Base-by-base conservation (phyloP, 2,797 vertebrate genomes). In the Nothura maculosa region DNA sequence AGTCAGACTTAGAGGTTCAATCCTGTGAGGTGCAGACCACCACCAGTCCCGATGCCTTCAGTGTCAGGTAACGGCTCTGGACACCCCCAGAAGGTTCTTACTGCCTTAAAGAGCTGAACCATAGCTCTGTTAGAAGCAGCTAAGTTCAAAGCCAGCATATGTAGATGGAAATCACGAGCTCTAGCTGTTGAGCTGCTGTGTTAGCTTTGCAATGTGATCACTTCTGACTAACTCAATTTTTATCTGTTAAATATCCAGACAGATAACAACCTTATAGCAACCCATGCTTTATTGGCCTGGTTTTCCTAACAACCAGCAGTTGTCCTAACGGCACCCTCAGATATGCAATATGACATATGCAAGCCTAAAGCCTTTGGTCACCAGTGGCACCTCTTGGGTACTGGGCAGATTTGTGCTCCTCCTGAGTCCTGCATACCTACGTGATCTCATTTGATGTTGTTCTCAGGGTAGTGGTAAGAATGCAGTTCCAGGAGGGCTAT, bases 201-300 rank as follows among this genome's bases (percentile, higher is more conserved):
- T 80, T 81, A 68, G 12, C 75, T 92, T 75, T 81, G 47, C 30
- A 30, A 42, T 74, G 78, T 64, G n/a, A 84, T 77, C 24, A 24
- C 32, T 86, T 79, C 14, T 27, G 24, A 68, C 89, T 52, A 83
- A 91, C 55, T 9, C 9, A 0, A 5, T 63, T 89, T 92, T 91
- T 30, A 24, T 32, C 85, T 81, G 81, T 55, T 34, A 87, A 50
- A 8, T 60, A 54, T 57, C 3, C 0, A 66, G 72, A 32, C 20
- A 12, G 13, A 38, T 61, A 86, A 62, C 61, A 86, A 62, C 10
- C 12, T 80, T 87, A 40, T 32, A 50, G 13, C 21, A 48, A 3
- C 54, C 36, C 19, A 14, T 21, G 22, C 3, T 43, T 83, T 43
- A 36, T 40, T 70, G 28, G 28, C 28, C 52, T 55, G 30, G 19